Evolutionary conservation across 2,888 invertebrate genomes (phyloP).

Genomic region (Lasioglossum vierecki): DNA sequence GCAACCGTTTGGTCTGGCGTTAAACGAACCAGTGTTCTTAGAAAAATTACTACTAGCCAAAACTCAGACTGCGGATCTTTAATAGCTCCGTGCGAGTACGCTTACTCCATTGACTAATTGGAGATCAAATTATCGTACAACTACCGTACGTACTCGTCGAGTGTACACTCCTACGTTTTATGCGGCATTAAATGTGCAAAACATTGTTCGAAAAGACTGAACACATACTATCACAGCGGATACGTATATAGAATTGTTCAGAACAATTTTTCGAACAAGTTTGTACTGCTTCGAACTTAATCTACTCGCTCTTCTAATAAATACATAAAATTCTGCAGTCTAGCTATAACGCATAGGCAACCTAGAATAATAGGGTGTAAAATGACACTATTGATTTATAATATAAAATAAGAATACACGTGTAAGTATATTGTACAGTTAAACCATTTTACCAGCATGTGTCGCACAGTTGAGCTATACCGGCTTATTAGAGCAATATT

Average conservation of each 20-base stretch:
- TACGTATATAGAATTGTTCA: background rate
- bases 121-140: background rate
- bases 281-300: background rate
- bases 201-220: background rate
- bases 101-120: background rate
- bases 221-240: background rate
- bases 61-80: background rate
- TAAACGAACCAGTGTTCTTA: background rate
- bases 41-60: background rate
- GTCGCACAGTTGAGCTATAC: background rate
- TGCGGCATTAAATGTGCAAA: background rate
- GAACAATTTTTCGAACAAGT: background rate
- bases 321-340: background rate
- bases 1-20: background rate
- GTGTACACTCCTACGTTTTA: background rate
- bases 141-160: background rate
- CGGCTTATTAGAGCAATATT: background rate
- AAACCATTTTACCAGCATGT: background rate
- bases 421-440: background rate
- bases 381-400: background rate
- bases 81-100: background rate
- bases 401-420: slow-evolving; percentile 6
- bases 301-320: background rate
- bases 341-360: background rate
- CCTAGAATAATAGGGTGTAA: background rate